Evolutionary conservation across 2,797 vertebrate species (phyloP).

Genomic region (Muscicapa comitata): DNA sequence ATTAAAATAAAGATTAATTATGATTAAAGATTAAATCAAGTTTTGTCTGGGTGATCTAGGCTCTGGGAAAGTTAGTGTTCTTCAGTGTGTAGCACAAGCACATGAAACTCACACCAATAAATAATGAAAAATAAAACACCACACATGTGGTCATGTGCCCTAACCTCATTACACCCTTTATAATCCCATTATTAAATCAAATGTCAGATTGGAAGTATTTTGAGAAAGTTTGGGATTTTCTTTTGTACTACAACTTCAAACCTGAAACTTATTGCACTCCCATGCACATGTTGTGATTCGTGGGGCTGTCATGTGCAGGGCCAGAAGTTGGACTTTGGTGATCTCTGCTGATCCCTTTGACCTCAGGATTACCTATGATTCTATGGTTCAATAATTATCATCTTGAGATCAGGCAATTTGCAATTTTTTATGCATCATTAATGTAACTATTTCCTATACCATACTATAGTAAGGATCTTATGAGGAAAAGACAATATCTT

Average conservation of each 20-base stretch:
- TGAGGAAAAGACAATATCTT: not conserved
- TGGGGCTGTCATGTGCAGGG: not conserved
- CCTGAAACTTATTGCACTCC: not conserved
- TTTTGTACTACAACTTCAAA: not conserved
- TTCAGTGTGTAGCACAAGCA: not conserved
- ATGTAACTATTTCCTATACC: not conserved
- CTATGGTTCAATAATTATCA: not conserved
- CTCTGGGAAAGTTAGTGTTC: not conserved
- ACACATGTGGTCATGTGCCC: not conserved
- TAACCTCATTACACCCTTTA: not conserved
- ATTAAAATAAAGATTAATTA: not conserved
- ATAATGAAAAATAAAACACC: not conserved
- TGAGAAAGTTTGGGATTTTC: not conserved
- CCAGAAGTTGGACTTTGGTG: rapidly evolving
- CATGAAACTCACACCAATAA: not conserved
- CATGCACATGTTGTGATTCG: not conserved
- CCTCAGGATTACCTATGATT: not conserved
- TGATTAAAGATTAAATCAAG: not conserved
- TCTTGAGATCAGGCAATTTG: not conserved
- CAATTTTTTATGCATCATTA: not conserved
- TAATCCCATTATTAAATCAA: not conserved
- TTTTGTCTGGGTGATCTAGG: not conserved
- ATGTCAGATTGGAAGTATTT: not conserved
- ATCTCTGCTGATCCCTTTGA: not conserved
- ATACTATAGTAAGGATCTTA: not conserved